Evolutionary conservation across 2,113 vertebrate genomes (phyloP), one percentile per base, ranked within the genome.

Genomic region (Seriola quinqueradiata): DNA sequence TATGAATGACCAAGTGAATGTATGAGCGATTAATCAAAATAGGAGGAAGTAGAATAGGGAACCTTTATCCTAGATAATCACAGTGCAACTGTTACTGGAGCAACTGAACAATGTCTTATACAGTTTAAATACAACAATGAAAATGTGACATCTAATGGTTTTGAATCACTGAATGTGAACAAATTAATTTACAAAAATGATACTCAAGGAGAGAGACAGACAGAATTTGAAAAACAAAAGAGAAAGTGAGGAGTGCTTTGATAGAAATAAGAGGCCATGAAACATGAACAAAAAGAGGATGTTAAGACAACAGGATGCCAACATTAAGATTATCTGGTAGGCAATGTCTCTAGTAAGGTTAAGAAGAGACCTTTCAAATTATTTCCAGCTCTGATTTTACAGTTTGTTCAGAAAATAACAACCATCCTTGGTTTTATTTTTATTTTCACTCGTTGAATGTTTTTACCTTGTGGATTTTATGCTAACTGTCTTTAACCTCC

Each of bases 231-330:
- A 60, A 46, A 8, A 36, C 0, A 4, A 67, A 78, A 68, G 44
- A 55, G 25, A 57, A 74, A 69, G 25, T 8, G 23, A 52, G 6
- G 11, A n/a, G 28, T 23, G 25, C 40, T 36, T 13, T 44, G 21
- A 48, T 1, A 7, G 17, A 10, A 40, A 55, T 9, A 46, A 55
- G 9, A 23, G 34, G 19, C 17, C 9, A 38, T 2, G 0, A 36
- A 48, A 25, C 54, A 28, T 28, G 28, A 57, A 23, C 6, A 65
- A 42, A 70, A 52, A 70, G 70, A 79, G 59, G 58, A 80, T 42
- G 23, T 60, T 3, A n/a, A 36, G 7, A 50, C n/a, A 23, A 66
- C 44, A 50, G 25, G 66, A 34, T 34, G 17, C 8, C 14, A 17
- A 42, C 59, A 19, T 17, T 19, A 36, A 19, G 57, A 32, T 59